Evolutionary conservation across 2,113 vertebrate genomes (phyloP).

Genomic region (Cavia aperea): DNA sequence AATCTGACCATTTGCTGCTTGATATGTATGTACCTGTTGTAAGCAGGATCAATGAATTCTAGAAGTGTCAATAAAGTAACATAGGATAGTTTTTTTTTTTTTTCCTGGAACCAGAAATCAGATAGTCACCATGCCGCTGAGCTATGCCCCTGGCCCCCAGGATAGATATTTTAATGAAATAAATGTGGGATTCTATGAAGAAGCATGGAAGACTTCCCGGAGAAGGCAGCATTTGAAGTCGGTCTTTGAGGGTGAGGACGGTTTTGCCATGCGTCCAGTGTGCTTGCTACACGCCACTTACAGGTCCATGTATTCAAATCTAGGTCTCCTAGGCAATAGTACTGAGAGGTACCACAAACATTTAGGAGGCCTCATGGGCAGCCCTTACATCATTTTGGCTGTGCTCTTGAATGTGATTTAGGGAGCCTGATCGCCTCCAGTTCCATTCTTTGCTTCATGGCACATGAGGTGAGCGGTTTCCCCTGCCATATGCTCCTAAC

Average conservation of each 20-base stretch:
- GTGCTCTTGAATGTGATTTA: too few species aligned
- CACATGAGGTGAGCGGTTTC: neutral
- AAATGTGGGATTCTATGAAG: neutral
- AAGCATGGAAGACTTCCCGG: neutral
- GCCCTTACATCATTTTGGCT: neutral
- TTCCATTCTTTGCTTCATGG: neutral
- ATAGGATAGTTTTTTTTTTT: neutral
- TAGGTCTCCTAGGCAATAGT: neutral
- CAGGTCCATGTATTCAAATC: neutral
- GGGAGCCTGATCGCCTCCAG: neutral
- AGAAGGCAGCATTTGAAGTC: neutral
- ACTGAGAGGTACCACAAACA: neutral
- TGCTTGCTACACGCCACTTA: neutral
- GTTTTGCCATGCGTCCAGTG: neutral
- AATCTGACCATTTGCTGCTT: neutral
- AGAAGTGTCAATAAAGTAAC: neutral
- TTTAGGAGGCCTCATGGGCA: fast-evolving
- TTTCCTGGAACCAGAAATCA: too few species aligned
- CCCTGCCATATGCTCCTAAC: fast-evolving
- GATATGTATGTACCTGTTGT: neutral
- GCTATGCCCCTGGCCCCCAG: neutral
- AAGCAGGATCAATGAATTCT: neutral
- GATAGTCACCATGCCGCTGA: too few species aligned
- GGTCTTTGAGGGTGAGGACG: neutral
- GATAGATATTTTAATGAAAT: neutral